These are phyloP conservation scores for Andricus quercusramuli DNA, from an alignment of 2,888 invertebrate species.

Conservation along the genomic window DNA sequence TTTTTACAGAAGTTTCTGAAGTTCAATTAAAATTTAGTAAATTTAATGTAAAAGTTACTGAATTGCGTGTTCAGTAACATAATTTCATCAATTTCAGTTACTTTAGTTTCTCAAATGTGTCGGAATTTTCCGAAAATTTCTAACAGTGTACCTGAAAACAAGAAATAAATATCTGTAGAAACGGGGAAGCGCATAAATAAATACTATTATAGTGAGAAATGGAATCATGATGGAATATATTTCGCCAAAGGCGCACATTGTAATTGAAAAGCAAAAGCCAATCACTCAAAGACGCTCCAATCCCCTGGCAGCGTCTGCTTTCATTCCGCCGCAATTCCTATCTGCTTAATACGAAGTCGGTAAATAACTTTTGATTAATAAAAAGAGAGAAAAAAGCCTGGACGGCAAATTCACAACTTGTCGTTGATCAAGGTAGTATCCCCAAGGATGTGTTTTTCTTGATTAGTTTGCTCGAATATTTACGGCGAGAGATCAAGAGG, in stretches of 20 bases:
- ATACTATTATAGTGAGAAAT: background rate
- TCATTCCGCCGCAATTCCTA: conserved; percentile 34
- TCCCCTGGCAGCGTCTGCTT: conserved; percentile 13
- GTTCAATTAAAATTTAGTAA: too few species aligned
- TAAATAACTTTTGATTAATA: conserved; percentile 39
- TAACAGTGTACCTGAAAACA: too few species aligned
- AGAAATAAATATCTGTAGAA: too few species aligned
- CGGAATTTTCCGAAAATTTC: too few species aligned
- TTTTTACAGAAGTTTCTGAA: too few species aligned
- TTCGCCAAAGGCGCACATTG: background rate
- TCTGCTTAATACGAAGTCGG: conserved; percentile 37
- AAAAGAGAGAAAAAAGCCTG: conserved; percentile 9
- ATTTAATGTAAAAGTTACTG: too few species aligned
- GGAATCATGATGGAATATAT: conserved; percentile 1
- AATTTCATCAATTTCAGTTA: too few species aligned
- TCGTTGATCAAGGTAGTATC: conserved; percentile 40
- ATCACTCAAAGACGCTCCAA: conserved; percentile 37
- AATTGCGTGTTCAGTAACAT: too few species aligned
- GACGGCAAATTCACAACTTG: conserved; percentile 38
- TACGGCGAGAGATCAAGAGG: conserved; percentile 32
- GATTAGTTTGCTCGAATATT: conserved; percentile 40
- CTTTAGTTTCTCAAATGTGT: too few species aligned
- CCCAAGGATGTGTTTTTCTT: conserved; percentile 40
- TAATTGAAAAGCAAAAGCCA: conserved; percentile 41
- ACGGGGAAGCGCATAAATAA: background rate